These are phyloP conservation scores for Hypothenemus hampei DNA, from an alignment of 1,140 invertebrate species.

Conservation along the genomic window DNA sequence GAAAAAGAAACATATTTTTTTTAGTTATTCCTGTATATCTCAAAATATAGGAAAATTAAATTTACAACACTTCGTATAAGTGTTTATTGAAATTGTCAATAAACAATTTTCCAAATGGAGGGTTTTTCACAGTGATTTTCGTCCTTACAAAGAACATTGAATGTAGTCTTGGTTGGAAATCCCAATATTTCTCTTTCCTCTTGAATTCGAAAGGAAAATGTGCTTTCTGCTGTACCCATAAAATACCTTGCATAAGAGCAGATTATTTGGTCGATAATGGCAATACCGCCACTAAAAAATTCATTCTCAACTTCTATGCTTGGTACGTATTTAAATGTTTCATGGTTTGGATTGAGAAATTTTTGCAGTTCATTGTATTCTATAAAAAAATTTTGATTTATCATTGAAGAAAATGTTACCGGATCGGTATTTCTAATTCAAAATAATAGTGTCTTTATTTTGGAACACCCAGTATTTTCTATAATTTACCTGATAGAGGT, in stretches of 20 bases:
- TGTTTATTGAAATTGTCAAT: constrained; percentile 31
- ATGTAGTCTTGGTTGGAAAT: constrained; percentile 74
- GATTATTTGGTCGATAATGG: constrained; percentile 95
- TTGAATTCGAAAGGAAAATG: constrained; percentile 93
- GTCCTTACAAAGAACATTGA: constrained; percentile 79
- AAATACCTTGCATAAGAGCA: constrained; percentile 85
- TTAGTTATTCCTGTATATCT: neutral
- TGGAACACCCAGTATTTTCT: neutral
- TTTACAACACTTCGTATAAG: neutral
- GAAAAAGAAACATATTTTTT: too few relatives aligned
- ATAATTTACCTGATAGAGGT: constrained; percentile 44
- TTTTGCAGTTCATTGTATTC: constrained; percentile 18
- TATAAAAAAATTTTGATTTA: constrained; percentile 10
- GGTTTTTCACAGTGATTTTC: constrained; percentile 46
- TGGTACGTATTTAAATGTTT: constrained; percentile 51
- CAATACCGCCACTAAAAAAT: constrained; percentile 80
- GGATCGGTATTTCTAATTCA: neutral
- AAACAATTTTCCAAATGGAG: constrained; percentile 50
- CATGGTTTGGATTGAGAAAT: constrained; percentile 41
- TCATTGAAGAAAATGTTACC: neutral
- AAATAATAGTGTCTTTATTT: neutral
- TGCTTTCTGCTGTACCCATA: constrained; percentile 89
- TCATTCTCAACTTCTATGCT: constrained; percentile 44
- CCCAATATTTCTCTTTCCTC: constrained; percentile 95
- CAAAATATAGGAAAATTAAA: neutral